A percentile compares a stretch with the other conserved stretches of the same genome.
Evolutionary conservation across 2,888 invertebrate species (phyloP).

Genomic region (Drosophila infuscata): DNA sequence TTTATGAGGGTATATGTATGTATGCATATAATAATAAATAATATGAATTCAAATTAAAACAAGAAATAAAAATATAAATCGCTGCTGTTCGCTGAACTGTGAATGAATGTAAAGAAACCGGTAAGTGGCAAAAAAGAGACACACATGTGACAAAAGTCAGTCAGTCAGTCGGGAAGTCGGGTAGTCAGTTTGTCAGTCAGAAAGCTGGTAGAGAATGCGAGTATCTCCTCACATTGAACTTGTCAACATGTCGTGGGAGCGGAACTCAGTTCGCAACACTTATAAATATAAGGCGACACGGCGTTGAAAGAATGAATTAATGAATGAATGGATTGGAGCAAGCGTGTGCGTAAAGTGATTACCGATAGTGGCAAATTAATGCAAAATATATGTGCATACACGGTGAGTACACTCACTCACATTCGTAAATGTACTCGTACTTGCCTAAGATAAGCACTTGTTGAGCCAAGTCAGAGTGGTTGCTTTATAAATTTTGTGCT

Average conservation of each 20-base stretch:
- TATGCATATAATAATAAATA: constrained; percentile 50
- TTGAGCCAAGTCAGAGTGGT: constrained; percentile 40
- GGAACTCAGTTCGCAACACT: constrained; percentile 47
- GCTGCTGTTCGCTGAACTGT: constrained; percentile 57
- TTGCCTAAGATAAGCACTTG: constrained; percentile 42
- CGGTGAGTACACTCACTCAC: neutral
- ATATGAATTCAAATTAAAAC: constrained; percentile 74
- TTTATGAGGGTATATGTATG: constrained; percentile 5
- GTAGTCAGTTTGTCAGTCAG: constrained; percentile 19
- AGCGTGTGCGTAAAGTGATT: constrained; percentile 66
- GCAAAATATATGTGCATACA: constrained; percentile 35
- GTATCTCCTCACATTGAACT: constrained; percentile 62
- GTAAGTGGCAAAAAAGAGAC: constrained; percentile 62
- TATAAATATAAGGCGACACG: constrained; percentile 13
- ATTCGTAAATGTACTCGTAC: neutral
- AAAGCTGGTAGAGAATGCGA: neutral
- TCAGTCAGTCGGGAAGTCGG: constrained; percentile 34
- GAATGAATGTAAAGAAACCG: constrained; percentile 52
- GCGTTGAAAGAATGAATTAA: constrained; percentile 29
- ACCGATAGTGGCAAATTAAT: constrained; percentile 58
- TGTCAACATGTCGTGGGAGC: constrained; percentile 65
- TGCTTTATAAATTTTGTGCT: constrained; percentile 27
- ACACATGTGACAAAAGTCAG: constrained; percentile 58
- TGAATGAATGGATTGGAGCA: constrained; percentile 28
- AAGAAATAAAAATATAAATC: constrained; percentile 41